phyloP scores from a whole-genome alignment of 2,797 vertebrate genomes.

The Myotis findleyi region DNA sequence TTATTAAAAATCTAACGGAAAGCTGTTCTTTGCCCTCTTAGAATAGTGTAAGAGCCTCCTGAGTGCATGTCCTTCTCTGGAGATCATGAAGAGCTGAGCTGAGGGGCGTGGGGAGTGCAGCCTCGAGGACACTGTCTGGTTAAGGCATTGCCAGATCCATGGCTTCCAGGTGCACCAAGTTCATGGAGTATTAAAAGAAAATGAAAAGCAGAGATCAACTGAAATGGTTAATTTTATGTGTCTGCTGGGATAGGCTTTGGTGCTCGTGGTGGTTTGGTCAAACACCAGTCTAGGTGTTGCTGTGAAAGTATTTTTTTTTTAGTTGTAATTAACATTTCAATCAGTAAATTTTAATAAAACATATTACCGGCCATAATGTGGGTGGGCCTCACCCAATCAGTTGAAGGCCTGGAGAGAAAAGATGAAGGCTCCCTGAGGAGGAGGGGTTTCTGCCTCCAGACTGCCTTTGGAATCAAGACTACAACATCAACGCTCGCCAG shows the following conservation, averaged over 20 bases:
- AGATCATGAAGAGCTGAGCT: neutral
- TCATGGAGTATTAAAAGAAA: neutral
- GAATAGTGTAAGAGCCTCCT: neutral
- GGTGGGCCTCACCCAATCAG: neutral
- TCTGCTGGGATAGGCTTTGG: neutral
- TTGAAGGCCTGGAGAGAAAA: neutral
- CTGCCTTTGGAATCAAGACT: neutral
- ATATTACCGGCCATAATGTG: neutral
- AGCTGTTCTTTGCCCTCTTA: neutral
- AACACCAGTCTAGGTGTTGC: neutral
- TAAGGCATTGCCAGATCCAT: neutral
- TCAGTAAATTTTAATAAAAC: slow-evolving; percentile 16
- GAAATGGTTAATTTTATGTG: neutral
- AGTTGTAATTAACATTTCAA: slow-evolving; percentile 4
- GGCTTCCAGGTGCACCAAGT: neutral
- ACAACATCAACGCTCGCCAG: neutral
- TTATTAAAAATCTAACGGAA: neutral
- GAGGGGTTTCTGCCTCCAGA: neutral
- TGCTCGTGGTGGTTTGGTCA: neutral
- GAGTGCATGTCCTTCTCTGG: neutral
- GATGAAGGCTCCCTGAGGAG: neutral
- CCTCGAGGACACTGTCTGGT: neutral
- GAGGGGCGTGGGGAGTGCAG: neutral
- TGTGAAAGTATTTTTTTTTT: neutral
- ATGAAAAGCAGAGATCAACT: neutral